Evolutionary conservation across 1,140 invertebrate genomes (phyloP).

Genomic region (Apocrypta bakeri): DNA sequence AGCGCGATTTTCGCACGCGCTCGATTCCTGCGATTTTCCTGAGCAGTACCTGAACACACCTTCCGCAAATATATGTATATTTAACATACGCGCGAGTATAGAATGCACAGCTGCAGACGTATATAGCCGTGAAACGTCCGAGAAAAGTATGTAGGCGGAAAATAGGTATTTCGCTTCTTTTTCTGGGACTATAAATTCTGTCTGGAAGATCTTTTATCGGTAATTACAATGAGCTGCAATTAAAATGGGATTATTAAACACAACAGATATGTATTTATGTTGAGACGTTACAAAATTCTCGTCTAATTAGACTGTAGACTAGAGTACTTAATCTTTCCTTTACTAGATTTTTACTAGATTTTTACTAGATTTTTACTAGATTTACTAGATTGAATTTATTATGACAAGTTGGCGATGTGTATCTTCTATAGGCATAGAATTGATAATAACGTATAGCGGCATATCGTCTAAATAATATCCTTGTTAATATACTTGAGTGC

Average conservation of each 20-base stretch:
- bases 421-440: too few relatives aligned
- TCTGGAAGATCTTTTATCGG: not conserved
- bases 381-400: too few relatives aligned
- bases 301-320: not conserved
- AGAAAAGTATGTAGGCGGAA: not conserved
- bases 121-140: not conserved
- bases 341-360: not conserved
- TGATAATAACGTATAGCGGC: too few relatives aligned
- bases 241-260: not conserved
- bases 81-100: not conserved
- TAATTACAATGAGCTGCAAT: not conserved
- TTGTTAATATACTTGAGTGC: not conserved
- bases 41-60: not conserved
- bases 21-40: not conserved
- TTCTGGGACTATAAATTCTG: not conserved
- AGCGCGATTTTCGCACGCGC: constrained; percentile 4
- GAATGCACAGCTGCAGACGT: constrained; percentile 1
- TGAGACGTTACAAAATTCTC: not conserved
- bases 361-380: too few relatives aligned
- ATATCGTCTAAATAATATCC: not conserved
- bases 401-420: too few relatives aligned
- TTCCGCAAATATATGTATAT: not conserved
- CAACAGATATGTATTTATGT: not conserved
- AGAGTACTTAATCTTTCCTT: not conserved
- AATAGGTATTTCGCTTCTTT: not conserved